phyloP scores from a whole-genome alignment of 1,140 invertebrate genomes.

The Cherax destructor region DNA sequence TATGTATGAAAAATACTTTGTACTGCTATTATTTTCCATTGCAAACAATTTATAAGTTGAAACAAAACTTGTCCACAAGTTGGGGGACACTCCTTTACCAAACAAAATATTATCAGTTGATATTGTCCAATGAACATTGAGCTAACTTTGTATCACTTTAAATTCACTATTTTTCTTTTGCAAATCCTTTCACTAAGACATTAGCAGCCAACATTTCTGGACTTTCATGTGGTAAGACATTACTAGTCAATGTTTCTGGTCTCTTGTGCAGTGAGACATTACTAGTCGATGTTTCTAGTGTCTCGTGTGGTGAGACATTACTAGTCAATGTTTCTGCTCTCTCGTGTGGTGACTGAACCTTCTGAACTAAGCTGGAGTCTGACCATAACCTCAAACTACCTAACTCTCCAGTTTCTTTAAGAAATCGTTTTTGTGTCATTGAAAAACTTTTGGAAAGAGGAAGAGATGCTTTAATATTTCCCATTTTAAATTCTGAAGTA shows the following conservation, averaged over 20 bases:
- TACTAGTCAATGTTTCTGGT: not conserved
- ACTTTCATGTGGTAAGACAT: not conserved
- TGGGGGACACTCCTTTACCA: no score
- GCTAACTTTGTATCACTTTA: slow-evolving; percentile 79
- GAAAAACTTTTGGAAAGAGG: not conserved
- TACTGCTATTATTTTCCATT: no score
- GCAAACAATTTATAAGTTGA: no score
- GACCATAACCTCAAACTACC: no score
- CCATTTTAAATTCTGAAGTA: not conserved
- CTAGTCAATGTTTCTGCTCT: not conserved
- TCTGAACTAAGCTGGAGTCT: no score
- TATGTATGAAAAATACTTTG: no score
- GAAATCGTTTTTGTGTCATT: not conserved
- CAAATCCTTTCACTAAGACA: not conserved
- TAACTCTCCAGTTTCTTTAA: not conserved
- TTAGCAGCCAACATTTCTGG: slow-evolving; percentile 6
- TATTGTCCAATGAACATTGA: no score
- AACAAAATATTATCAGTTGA: no score
- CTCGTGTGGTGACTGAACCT: no score
- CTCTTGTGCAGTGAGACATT: not conserved
- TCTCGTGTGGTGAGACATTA: not conserved
- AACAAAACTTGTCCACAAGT: no score
- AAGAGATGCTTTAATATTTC: not conserved
- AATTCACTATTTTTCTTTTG: not conserved
- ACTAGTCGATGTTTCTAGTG: not conserved